These are phyloP conservation scores for Scopus umbretta DNA, from an alignment of 2,113 vertebrate species.

Conservation along the genomic window DNA sequence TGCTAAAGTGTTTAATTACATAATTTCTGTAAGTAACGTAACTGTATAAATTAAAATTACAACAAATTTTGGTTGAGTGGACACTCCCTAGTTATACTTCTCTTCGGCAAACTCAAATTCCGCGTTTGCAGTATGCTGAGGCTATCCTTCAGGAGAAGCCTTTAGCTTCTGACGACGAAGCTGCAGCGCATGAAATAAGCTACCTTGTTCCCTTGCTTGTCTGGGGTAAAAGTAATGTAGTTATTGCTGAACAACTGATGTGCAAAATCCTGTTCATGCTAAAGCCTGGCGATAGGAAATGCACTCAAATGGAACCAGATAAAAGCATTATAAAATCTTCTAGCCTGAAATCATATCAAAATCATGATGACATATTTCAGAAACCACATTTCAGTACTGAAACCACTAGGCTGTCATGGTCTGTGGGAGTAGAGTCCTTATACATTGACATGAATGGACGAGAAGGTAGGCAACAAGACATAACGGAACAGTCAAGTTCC, in stretches of 20 bases:
- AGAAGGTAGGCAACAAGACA: not conserved
- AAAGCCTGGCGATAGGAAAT: not conserved
- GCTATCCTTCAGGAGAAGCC: not conserved
- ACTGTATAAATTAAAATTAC: not conserved
- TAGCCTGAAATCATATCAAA: not conserved
- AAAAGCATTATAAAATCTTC: not conserved
- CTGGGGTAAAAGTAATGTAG: not conserved
- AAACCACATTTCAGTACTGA: not conserved
- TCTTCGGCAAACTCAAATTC: not conserved
- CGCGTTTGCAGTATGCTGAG: not conserved
- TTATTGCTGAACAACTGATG: not conserved
- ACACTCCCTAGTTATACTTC: not conserved
- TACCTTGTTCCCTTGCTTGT: not conserved
- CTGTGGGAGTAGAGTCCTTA: not conserved
- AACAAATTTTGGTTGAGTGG: not conserved
- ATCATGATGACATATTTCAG: not conserved
- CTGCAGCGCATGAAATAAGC: not conserved
- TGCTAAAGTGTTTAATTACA: not conserved
- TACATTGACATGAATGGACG: not conserved
- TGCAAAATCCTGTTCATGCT: not conserved
- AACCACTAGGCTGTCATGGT: not conserved
- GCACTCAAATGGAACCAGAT: not conserved
- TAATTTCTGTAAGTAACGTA: not conserved
- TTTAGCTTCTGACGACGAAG: not conserved
- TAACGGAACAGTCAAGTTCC: not conserved